These are phyloP conservation scores for Carcharodon carcharias DNA, from an alignment of 2,797 vertebrate genomes.

Conservation along the genomic window DNA sequence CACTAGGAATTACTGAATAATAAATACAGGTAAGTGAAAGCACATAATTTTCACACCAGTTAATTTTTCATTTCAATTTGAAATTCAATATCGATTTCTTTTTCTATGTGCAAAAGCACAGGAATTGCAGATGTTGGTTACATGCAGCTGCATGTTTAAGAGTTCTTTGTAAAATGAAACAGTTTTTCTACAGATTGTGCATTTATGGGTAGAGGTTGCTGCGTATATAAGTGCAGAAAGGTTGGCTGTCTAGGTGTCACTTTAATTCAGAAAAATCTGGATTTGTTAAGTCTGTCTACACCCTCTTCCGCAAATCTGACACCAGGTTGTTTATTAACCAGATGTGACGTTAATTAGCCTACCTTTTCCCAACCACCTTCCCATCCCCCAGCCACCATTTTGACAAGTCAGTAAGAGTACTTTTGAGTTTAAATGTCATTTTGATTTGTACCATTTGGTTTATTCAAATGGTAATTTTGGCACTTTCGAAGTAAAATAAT, in stretches of 20 bases:
- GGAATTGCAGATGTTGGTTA: neutral
- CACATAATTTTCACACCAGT: neutral
- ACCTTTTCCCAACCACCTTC: neutral
- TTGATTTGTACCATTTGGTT: neutral
- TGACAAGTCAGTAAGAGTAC: neutral
- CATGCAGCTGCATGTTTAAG: neutral
- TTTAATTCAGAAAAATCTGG: neutral
- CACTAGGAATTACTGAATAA: neutral
- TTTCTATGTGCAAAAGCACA: neutral
- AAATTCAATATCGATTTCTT: neutral
- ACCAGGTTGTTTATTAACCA: neutral
- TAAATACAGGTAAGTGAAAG: neutral
- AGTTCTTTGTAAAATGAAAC: neutral
- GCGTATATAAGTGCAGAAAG: neutral
- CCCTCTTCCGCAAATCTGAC: neutral
- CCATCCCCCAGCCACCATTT: too few relatives aligned
- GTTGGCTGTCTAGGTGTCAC: neutral
- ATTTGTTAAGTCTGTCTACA: neutral
- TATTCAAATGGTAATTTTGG: neutral
- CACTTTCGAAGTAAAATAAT: neutral
- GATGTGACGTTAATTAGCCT: neutral
- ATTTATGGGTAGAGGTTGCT: neutral
- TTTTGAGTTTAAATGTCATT: neutral
- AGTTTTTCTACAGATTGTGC: neutral
- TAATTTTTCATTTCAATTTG: neutral